Evolutionary conservation across 2,888 invertebrate genomes (phyloP).

Genomic region (Congeria kusceri): DNA sequence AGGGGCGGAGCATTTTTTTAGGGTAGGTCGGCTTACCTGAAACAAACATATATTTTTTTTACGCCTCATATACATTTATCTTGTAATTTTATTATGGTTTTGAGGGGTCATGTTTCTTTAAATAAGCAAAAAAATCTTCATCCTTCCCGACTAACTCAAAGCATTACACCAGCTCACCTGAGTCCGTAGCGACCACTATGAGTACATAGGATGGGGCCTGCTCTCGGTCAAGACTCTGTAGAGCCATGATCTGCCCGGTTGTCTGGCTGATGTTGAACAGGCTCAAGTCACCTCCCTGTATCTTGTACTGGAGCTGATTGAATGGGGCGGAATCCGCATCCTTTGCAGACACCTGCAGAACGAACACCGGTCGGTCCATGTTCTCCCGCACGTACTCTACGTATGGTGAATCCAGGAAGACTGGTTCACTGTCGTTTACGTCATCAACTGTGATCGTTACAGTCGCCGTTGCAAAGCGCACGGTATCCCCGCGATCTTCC

Average conservation of each 20-base stretch:
- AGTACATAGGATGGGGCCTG: constrained; percentile 92
- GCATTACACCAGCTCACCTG: constrained; percentile 87
- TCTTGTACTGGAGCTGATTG: constrained; percentile 95
- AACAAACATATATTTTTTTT: too few species aligned
- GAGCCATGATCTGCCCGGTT: constrained; percentile 88
- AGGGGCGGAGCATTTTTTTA: too few species aligned
- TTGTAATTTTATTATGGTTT: not conserved
- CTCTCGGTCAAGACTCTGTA: constrained; percentile 93
- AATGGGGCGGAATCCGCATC: constrained; percentile 96
- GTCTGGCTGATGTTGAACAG: constrained; percentile 90
- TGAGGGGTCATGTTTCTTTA: not conserved
- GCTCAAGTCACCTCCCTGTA: constrained; percentile 94
- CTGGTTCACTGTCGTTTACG: constrained; percentile 97
- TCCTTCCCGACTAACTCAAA: too few species aligned
- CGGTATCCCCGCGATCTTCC: constrained; percentile 87
- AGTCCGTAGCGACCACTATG: constrained; percentile 94
- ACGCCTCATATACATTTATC: too few species aligned
- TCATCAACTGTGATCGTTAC: constrained; percentile 94
- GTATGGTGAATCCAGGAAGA: constrained; percentile 97
- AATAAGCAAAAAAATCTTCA: not conserved
- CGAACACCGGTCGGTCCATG: constrained; percentile 85
- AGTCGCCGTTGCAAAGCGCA: constrained; percentile 89
- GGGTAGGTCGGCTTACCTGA: too few species aligned
- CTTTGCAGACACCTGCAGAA: constrained; percentile 91
- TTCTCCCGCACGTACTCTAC: constrained; percentile 95